These are phyloP conservation scores for Neomorphus geoffroyi DNA, from an alignment of 2,797 vertebrate species.

Conservation along the genomic window DNA sequence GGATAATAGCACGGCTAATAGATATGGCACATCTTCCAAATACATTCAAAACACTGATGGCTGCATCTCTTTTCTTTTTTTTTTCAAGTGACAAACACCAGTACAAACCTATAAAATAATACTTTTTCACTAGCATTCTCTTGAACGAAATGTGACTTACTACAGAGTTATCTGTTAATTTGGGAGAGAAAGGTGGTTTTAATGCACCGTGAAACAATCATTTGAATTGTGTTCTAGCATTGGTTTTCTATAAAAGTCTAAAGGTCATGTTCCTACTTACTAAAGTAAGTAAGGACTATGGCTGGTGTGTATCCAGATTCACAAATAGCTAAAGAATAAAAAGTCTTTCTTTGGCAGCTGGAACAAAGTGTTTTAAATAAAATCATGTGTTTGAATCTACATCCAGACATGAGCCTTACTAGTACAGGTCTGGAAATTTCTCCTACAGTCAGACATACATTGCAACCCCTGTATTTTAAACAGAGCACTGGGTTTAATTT, in stretches of 20 bases:
- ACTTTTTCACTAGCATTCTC: neutral
- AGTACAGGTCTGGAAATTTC: conserved; percentile 60
- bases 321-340: conserved; percentile 57
- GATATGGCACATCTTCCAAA: conserved; percentile 4
- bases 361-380: conserved; percentile 64
- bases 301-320: conserved; percentile 61
- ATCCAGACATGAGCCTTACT: conserved; percentile 51
- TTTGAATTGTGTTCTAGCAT: neutral
- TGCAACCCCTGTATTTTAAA: conserved; percentile 45
- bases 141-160: conserved; percentile 14
- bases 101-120: neutral
- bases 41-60: neutral
- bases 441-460: neutral
- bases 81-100: neutral
- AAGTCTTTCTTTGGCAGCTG: conserved; percentile 62
- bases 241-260: conserved; percentile 41
- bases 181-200: neutral
- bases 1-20: conserved; percentile 24
- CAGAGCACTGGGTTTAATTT: conserved; percentile 15
- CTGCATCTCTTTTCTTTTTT: neutral
- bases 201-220: conserved; percentile 12
- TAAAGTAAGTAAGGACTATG: neutral
- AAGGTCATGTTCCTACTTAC: conserved; percentile 43
- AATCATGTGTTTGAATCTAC: conserved; percentile 61
- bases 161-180: neutral